These are phyloP conservation scores for Eupsilia transversa DNA, from an alignment of 2,888 invertebrate species.

Conservation along the genomic window DNA sequence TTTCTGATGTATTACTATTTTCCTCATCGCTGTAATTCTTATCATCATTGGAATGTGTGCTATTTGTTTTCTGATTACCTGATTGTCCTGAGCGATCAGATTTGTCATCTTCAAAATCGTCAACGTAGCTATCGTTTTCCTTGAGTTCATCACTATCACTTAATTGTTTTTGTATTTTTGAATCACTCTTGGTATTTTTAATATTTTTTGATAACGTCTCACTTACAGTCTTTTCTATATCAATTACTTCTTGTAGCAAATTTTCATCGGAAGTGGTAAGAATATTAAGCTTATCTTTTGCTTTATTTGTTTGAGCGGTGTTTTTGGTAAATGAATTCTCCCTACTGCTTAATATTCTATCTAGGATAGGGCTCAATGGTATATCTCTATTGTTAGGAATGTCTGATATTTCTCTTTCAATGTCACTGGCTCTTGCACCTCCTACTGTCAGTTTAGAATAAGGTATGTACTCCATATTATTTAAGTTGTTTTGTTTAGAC, in stretches of 20 bases:
- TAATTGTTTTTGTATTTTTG: constrained; percentile 58
- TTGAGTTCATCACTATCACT: constrained; percentile 65
- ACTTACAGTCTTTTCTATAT: constrained; percentile 82
- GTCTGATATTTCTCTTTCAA: constrained; percentile 84
- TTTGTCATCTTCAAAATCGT: constrained; percentile 88
- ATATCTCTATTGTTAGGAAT: constrained; percentile 79
- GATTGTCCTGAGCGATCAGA: constrained; percentile 72
- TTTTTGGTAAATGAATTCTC: constrained; percentile 81
- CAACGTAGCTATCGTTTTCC: constrained; percentile 82
- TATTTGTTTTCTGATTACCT: constrained; percentile 46
- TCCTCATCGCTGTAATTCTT: constrained; percentile 50
- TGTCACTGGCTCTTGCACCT: constrained; percentile 83
- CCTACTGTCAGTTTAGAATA: constrained; percentile 87
- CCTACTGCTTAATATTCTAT: constrained; percentile 82
- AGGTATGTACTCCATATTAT: constrained; percentile 86
- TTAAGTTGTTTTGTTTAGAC: constrained; percentile 64
- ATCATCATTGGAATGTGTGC: constrained; percentile 47
- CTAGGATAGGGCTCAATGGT: constrained; percentile 82
- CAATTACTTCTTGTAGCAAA: constrained; percentile 85
- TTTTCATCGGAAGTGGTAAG: constrained; percentile 87
- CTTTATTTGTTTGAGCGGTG: constrained; percentile 70
- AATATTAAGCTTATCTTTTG: constrained; percentile 73
- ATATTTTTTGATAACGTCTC: constrained; percentile 77
- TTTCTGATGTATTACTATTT: constrained; percentile 51
- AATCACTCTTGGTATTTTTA: constrained; percentile 60